These are phyloP conservation scores for Hydractinia symbiolongicarpus DNA, from an alignment of 30 jellyfish, hydroid and myxozoan genomes.

Conservation along the genomic window DNA sequence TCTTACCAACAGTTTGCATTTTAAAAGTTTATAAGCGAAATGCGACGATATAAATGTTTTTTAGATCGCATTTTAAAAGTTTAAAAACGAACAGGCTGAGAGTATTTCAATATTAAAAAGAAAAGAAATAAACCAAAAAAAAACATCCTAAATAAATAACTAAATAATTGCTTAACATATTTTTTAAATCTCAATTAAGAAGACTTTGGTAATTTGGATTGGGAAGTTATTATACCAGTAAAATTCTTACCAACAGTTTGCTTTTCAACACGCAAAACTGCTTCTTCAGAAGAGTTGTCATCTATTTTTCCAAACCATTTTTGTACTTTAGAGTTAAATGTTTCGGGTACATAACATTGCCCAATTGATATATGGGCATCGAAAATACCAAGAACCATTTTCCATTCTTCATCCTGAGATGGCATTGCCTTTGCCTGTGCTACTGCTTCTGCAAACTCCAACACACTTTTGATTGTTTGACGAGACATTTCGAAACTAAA, in stretches of 20 bases:
- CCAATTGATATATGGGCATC: slow-evolving; percentile 27
- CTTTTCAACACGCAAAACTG: slow-evolving; percentile 24
- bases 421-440: background rate
- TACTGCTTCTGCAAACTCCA: slow-evolving; percentile 36
- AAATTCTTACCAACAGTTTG: slow-evolving; percentile 17
- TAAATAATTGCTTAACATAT: too few relatives aligned
- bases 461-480: slow-evolving; percentile 7
- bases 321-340: slow-evolving; percentile 28
- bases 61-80: too few relatives aligned
- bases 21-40: too few relatives aligned
- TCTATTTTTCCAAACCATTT: slow-evolving; percentile 40
- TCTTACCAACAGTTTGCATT: too few relatives aligned
- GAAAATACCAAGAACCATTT: slow-evolving; percentile 1
- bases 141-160: too few relatives aligned
- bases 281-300: slow-evolving; percentile 33
- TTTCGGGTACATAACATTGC: slow-evolving; percentile 14
- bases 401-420: slow-evolving; percentile 14
- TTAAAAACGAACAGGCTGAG: too few relatives aligned
- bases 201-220: too few relatives aligned
- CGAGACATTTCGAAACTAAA: too few relatives aligned
- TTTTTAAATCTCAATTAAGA: too few relatives aligned
- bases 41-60: too few relatives aligned
- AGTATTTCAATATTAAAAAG: too few relatives aligned
- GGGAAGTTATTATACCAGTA: background rate
- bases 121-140: too few relatives aligned